Base-by-base conservation (phyloP, 2,113 vertebrate genomes). In the Neogobius melanostomus region DNA sequence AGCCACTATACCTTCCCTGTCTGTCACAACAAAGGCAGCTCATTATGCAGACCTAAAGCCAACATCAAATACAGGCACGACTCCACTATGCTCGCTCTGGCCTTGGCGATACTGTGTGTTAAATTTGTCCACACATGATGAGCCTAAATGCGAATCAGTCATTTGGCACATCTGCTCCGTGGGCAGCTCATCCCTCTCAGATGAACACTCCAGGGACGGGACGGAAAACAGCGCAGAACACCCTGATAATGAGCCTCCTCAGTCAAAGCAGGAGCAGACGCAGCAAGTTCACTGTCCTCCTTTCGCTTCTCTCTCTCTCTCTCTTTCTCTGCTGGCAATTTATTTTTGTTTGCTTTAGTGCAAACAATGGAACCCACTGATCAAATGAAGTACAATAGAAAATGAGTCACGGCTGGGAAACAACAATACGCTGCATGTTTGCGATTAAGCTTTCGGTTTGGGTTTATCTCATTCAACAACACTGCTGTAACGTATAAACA, bases 221-320 rank as follows among this genome's bases (percentile, higher is more conserved):
- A 70, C 44, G 77, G 17, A 74, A 74, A 76, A 64, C 49, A 60
- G 79, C 36, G 66, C 68, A 85, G 78, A 86, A 79, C 74, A 84
- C 72, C 73, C 61, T 71, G 69, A 81, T 86, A 86, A 82, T 80
- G 82, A 87, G 79, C 63, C 82, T 68, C 57, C 49, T 78, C 64
- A 15, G 42, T 42, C n/a, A 28, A 62, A 45, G 21, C 64, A 70
- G 63, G 72, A 75, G 71, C 63, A 75, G 67, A 78, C 62, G 77
- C 66, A 57, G 72, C 75, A 71, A 43, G 63, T 64, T 53, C 60
- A 74, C 60, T 69, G 46, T 57, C 61, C 60, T 54, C 49, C 52
- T 68, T 76, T 65, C 45, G 63, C 64, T 72, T 59, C 48, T 48
- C 46, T 21, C 45, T 53, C n/a, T 28, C 71, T 52, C 46, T 64